These are phyloP conservation scores for Coregonus suidteri DNA, from an alignment of 2,797 vertebrate species.

Conservation along the genomic window DNA sequence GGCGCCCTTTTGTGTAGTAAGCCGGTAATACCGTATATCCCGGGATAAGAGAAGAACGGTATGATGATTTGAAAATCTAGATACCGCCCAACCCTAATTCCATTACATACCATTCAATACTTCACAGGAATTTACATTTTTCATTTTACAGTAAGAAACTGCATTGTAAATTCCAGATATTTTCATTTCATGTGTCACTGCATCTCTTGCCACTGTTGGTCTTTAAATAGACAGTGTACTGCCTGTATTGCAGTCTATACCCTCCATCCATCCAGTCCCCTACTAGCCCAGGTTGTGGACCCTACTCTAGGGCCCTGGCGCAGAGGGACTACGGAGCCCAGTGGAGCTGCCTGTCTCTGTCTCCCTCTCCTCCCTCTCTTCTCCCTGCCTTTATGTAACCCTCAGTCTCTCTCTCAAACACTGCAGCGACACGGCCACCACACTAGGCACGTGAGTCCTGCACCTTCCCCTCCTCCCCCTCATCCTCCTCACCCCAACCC, in stretches of 20 bases:
- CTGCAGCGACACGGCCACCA: conserved; percentile 40
- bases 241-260: neutral
- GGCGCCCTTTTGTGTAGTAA: no score
- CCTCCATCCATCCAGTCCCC: neutral
- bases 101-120: neutral
- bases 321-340: neutral
- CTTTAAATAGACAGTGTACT: neutral
- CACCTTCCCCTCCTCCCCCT: conserved; percentile 10
- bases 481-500: conserved; percentile 16
- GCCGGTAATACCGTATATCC: no score
- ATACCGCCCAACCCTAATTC: no score
- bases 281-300: neutral
- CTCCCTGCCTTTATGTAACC: neutral
- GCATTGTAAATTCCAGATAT: neutral
- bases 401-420: conserved; percentile 39
- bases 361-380: neutral
- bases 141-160: neutral
- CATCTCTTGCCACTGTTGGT: neutral
- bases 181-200: neutral
- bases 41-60: no score
- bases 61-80: no score
- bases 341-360: conserved; percentile 4
- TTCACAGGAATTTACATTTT: neutral
- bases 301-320: neutral
- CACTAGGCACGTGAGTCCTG: conserved; percentile 24